A percentile compares a stretch with the other conserved stretches of the same genome.
Conservation (phyloP, 2,797 vertebrate genomes). For the Aeoliscus strigatus region DNA sequence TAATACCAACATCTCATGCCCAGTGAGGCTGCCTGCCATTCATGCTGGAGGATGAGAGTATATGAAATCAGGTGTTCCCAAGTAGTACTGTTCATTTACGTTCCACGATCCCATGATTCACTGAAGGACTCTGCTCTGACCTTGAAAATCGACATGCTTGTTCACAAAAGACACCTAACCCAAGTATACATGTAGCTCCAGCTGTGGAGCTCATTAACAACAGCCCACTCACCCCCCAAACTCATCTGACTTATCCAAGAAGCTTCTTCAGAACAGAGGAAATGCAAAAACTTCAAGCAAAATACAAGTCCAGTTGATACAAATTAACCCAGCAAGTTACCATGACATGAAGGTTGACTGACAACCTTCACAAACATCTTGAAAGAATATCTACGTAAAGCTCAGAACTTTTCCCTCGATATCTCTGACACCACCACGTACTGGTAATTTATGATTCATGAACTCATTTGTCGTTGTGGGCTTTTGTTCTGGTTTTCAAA, state of each 20-base stretch:
- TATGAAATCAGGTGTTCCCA: slow-evolving; percentile 36
- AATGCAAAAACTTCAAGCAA: too few relatives aligned
- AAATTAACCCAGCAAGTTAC: too few relatives aligned
- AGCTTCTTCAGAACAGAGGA: too few relatives aligned
- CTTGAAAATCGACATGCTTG: slow-evolving; percentile 22
- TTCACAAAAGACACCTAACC: slow-evolving; percentile 28
- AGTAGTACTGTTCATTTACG: slow-evolving; percentile 17
- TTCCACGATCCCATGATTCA: slow-evolving; percentile 22
- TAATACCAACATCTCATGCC: slow-evolving; percentile 35
- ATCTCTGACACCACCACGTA: neutral
- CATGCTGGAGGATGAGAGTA: slow-evolving; percentile 12
- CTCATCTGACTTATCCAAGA: too few relatives aligned
- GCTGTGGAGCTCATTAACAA: too few relatives aligned
- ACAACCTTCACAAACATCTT: neutral
- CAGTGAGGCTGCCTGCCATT: slow-evolving; percentile 37
- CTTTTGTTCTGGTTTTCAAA: neutral
- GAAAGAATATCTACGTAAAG: slow-evolving; percentile 1
- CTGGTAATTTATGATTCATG: too few relatives aligned
- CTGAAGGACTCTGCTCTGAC: slow-evolving; percentile 36
- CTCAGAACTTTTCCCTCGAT: neutral
- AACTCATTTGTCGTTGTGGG: neutral
- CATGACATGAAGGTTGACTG: too few relatives aligned
- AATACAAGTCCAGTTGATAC: too few relatives aligned
- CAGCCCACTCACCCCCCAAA: too few relatives aligned
- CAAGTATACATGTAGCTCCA: too few relatives aligned